phyloP scores from a whole-genome alignment of 1,140 invertebrate species.

The Epicauta chinensis region DNA sequence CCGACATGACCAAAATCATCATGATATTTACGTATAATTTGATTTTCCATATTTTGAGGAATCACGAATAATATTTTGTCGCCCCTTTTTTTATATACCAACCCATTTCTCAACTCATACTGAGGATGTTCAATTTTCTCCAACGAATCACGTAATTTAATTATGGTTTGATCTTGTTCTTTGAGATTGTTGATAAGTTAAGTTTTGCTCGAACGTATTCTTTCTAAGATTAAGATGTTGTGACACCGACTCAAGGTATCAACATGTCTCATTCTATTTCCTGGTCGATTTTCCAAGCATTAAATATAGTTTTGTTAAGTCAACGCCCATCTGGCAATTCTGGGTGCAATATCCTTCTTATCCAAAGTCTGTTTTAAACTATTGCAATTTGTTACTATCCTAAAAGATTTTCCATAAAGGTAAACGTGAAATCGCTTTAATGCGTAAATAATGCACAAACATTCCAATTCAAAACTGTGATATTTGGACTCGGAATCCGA shows the following conservation, averaged over 20 bases:
- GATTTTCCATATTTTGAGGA: neutral
- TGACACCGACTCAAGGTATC: constrained; percentile 32
- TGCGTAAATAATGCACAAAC: constrained; percentile 42
- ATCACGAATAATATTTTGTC: neutral
- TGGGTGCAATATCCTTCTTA: constrained; percentile 26
- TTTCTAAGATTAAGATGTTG: constrained; percentile 6
- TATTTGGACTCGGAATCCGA: constrained; percentile 38
- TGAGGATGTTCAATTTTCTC: neutral
- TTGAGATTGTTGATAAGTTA: neutral
- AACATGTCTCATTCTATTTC: constrained; percentile 30
- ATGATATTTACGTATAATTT: neutral
- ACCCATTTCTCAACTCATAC: neutral
- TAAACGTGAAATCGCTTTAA: constrained; percentile 43
- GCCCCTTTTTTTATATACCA: neutral
- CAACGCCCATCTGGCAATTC: constrained; percentile 26
- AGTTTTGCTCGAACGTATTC: neutral
- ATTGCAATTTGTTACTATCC: constrained; percentile 37
- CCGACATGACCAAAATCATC: neutral
- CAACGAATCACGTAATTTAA: neutral
- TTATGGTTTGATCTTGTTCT: neutral
- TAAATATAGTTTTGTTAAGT: constrained; percentile 28
- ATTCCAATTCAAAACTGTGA: constrained; percentile 43
- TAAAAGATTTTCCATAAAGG: constrained; percentile 40
- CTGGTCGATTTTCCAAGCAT: constrained; percentile 26
- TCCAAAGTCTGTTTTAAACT: constrained; percentile 26